Base-by-base conservation (phyloP, 2,888 invertebrate species). In the Sinopyrophorus schimmeli region DNA sequence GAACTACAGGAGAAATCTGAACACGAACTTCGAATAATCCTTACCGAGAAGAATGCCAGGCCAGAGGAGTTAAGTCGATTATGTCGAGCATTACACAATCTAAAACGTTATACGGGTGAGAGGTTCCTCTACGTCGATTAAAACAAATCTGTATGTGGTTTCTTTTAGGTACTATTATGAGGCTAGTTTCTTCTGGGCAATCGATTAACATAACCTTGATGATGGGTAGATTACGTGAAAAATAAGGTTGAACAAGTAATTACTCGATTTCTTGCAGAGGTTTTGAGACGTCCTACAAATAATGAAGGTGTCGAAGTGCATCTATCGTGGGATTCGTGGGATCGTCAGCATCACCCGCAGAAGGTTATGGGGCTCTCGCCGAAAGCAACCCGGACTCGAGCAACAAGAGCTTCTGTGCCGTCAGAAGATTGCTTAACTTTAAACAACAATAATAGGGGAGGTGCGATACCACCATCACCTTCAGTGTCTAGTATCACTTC, bases 241-340 rank as follows among this genome's bases (percentile, higher is more conserved):
- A 21, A n/a, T n/a, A n/a, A n/a, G n/a, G n/a, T n/a, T n/a, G n/a
- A n/a, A n/a, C n/a, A n/a, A n/a, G n/a, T n/a, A n/a, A n/a, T n/a
- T 15, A 10, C 9, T 12, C 11, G 11, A n/a, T n/a, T n/a, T n/a
- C n/a, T n/a, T n/a, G n/a, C 68, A 83, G 85, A 84, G 65, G 80
- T 81, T 30, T 74, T 85, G 53, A 72, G 80, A 54, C 74, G 76
- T 30, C 28, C 28, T 6, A 81, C 79, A 34, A 82, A 77, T 34
- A 82, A 77, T 28, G 78, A 78, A 53, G 57, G 69, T 62, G 55
- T 70, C 67, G 84, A 77, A 63, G 76, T 86, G 66, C 83, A 85
- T 57, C 77, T 96, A 60, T 93, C 90, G 75, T 96, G 95, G 94
- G 94, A 95, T 74, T 93, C 92, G 4, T 95, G 92, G 92, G 92